Conservation (phyloP, 2,113 vertebrate genomes). For the Psilopsiagon aurifrons region DNA sequence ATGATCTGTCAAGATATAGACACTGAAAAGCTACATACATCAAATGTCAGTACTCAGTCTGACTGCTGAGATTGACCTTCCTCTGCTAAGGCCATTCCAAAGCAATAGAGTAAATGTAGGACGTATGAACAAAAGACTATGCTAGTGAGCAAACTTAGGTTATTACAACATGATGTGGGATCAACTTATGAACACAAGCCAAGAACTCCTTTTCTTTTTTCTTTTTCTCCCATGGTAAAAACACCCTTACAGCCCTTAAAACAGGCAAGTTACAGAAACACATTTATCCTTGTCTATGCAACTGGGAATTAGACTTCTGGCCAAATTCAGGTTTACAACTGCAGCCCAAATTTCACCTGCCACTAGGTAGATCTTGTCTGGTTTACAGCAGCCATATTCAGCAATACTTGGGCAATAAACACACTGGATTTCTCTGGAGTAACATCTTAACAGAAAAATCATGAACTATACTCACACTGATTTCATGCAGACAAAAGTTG, state of each 20-base stretch:
- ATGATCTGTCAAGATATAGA: neutral
- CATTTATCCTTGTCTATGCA: neutral
- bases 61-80: neutral
- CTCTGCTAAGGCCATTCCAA: neutral
- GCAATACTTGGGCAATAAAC: neutral
- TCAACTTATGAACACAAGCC: neutral
- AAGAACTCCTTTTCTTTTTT: neutral
- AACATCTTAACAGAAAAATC: neutral
- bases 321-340: neutral
- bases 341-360: neutral
- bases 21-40: neutral
- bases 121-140: neutral
- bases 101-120: neutral
- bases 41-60: neutral
- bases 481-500: neutral
- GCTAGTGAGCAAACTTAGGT: neutral
- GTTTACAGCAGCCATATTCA: neutral
- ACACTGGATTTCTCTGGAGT: neutral
- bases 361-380: neutral
- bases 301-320: neutral
- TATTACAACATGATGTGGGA: neutral
- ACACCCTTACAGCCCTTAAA: neutral
- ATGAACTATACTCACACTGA: neutral
- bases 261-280: neutral
- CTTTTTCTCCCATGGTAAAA: neutral